Percentiles rank a stretch among this genome's conserved stretches.
phyloP scores from a whole-genome alignment of 2,888 invertebrate genomes.

The Drosophila meridionalis region DNA sequence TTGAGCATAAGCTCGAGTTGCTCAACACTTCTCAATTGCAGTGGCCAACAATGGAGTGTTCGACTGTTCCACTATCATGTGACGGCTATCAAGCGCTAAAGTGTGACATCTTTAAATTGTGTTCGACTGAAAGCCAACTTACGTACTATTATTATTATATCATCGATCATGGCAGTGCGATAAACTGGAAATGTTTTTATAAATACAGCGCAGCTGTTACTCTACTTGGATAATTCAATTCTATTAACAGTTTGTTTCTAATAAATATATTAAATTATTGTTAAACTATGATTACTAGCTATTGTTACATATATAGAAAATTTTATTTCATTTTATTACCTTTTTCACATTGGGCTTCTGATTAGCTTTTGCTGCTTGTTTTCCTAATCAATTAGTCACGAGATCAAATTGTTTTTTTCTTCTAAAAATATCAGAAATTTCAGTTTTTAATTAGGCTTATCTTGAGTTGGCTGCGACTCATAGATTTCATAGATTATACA shows the following conservation, averaged over 20 bases:
- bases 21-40: slow-evolving; percentile 54
- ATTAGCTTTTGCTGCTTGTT: background rate
- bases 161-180: slow-evolving; percentile 35
- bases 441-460: slow-evolving; percentile 16
- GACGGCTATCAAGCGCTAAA: slow-evolving; percentile 12
- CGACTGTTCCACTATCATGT: slow-evolving; percentile 23
- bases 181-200: background rate
- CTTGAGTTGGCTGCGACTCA: background rate
- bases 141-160: slow-evolving; percentile 1
- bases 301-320: background rate
- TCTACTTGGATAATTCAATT: background rate
- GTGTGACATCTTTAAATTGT: slow-evolving; percentile 29
- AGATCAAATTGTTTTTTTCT: background rate
- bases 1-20: slow-evolving; percentile 73
- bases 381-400: background rate
- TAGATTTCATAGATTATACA: background rate
- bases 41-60: background rate
- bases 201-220: background rate
- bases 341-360: background rate
- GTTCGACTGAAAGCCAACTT: slow-evolving; percentile 2
- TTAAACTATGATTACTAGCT: background rate
- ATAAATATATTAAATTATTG: background rate
- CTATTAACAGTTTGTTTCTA: background rate
- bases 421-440: background rate
- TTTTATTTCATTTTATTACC: background rate